Evolutionary conservation across 2,113 vertebrate species (phyloP).

Genomic region (Anarhynchus alexandrinus): DNA sequence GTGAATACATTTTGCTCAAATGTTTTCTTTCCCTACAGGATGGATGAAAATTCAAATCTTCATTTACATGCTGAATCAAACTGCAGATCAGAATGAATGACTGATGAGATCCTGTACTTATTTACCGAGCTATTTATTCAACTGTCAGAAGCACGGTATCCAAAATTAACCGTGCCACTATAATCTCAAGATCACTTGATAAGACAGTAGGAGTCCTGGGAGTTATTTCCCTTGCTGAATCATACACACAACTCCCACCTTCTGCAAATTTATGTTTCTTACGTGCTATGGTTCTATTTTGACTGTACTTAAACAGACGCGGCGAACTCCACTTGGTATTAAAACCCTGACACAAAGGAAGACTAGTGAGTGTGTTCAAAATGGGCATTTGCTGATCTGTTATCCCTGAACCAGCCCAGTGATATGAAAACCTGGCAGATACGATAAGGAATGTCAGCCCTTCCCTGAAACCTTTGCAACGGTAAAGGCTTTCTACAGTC

Average conservation of each 20-base stretch:
- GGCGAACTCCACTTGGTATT: background rate
- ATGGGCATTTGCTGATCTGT: background rate
- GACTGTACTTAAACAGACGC: background rate
- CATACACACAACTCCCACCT: background rate
- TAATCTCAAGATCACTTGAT: background rate
- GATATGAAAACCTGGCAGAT: background rate
- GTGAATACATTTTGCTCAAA: background rate
- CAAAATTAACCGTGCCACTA: background rate
- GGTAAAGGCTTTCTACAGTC: background rate
- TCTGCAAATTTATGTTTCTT: background rate
- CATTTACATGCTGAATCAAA: background rate
- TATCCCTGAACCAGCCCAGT: background rate
- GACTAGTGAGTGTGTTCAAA: background rate
- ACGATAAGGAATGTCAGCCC: background rate
- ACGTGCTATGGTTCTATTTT: background rate
- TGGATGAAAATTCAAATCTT: background rate
- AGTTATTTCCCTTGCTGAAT: constrained; percentile 2
- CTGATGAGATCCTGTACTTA: constrained; percentile 10
- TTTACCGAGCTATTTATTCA: constrained; percentile 26
- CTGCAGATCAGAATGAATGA: background rate
- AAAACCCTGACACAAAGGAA: background rate
- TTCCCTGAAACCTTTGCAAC: background rate
- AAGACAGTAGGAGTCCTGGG: background rate
- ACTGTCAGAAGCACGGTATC: background rate
- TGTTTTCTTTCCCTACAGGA: background rate